Evolutionary conservation across 2,113 vertebrate genomes (phyloP), one percentile per base, ranked within the genome.

Genomic region (Entelurus aequoreus): DNA sequence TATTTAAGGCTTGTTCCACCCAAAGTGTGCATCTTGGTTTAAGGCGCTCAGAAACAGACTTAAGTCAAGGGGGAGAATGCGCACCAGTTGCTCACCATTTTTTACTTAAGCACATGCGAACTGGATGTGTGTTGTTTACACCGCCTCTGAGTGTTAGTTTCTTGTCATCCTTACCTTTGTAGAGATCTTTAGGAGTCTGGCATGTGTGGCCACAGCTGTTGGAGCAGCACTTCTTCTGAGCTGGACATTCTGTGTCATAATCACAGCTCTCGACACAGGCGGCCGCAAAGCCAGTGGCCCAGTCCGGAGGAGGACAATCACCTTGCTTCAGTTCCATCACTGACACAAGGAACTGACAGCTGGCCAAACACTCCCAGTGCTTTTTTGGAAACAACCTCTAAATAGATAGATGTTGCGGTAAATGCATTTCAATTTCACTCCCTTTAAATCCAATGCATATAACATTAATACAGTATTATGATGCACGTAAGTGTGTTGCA

Each of bases 181-280:
- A 95, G 2, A 93, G 86, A 61, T 94, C 94, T 86, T 89, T 93
- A 64, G 95, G 94, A 49, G 91, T 60, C 88, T 97, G 95, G 75
- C 95, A 98, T 0, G 95, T 98, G 76, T 95, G 94, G 0, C 95
- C 95, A 0, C 95, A 98, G 44, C 93, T 93, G 2, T 97, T 97
- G 40, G 90, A 90, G 60, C 95, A 98, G 77, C 95, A 98, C 48
- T 96, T 98, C 89, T 93, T 97, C 61, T 91, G 87, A 15, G 90
- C 87, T 0, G 94, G 85, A 62, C 95, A 97, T 57, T 97, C 94
- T 1, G n/a, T 65, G 76, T 97, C 95, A 0, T 71, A 79, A 9
- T 94, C 94, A 11, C 95, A 98, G 62, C 94, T 93, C 77, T 95
- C 94, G 35, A 97, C 94, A 6, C 95, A 98, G 69, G 95, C 95